phyloP scores from a whole-genome alignment of 35 echinoderm and acorn worm species.

The Ophioderma brevispina region DNA sequence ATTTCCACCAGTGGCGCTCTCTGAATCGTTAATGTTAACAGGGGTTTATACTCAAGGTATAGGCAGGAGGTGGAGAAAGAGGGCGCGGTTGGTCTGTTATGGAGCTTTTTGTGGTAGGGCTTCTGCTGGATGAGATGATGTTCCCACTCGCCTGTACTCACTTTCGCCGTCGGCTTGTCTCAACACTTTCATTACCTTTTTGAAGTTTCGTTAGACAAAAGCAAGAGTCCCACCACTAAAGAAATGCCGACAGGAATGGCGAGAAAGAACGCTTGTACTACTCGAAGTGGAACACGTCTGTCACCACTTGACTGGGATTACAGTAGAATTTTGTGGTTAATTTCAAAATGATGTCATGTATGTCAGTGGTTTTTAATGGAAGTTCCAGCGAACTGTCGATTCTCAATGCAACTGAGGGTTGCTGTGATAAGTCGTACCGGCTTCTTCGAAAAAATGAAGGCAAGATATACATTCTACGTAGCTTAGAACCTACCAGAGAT shows the following conservation, averaged over 20 bases:
- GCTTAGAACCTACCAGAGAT: background rate
- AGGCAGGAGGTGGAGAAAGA: background rate
- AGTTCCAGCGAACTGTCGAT: background rate
- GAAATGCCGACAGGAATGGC: background rate
- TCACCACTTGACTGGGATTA: background rate
- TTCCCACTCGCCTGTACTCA: background rate
- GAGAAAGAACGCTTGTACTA: slow-evolving; percentile 31
- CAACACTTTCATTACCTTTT: background rate
- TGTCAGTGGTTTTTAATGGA: background rate
- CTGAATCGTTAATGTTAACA: background rate
- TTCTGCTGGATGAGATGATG: no score
- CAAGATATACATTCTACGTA: background rate
- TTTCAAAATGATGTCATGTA: background rate
- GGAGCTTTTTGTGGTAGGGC: background rate
- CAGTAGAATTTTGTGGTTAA: background rate
- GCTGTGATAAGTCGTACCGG: background rate
- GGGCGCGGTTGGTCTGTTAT: background rate
- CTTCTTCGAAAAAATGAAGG: background rate
- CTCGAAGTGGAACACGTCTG: background rate
- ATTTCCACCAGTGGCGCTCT: background rate
- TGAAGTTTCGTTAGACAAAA: background rate
- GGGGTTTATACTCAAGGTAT: background rate
- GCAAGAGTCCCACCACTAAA: background rate
- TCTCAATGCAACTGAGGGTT: background rate
- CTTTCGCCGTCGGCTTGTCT: background rate